Evolutionary conservation across 2,888 invertebrate species (phyloP), one percentile per base, ranked within the genome.

Genomic region (Argynnis bischoffii): DNA sequence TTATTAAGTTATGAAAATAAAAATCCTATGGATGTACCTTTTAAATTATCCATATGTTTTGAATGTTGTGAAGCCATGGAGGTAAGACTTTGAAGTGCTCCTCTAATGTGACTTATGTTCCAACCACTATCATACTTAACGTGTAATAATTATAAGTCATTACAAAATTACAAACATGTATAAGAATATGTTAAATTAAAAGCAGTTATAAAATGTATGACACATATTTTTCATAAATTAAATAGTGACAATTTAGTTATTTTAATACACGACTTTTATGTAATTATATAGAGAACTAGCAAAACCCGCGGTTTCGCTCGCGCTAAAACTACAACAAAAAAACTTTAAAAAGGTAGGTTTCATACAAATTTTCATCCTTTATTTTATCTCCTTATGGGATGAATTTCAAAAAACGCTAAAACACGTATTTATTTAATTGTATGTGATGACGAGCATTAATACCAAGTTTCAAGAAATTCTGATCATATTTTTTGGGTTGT

Each of bases 101-200:
- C 98, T 77, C 97, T 94, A 79, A 97, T 98, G 81, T 98, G 98
- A 76, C 96, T 95, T 67, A 96, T 95, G 79, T 97, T 97, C 97
- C 97, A 97, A 13, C 97, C 97, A 78, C 96, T 96, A 77, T 97
- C 97, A 94, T 97, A 97, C 79, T 92, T 93, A 8, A 93, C 88
- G 93, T 93, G 69, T 71, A 81, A 55, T 57, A 41, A 11, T 15
- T 2, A 3, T n/a, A 26, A 50, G 11, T 18, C 18, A 63, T 54
- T 54, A 1, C 14, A n/a, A 41, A 21, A 46, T 6, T 16, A 54
- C 2, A 26, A 1, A 18, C 18, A 18, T 18, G 13, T 21, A 18
- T 54, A 6, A 16, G 6, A 16, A 5, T 3, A 31, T 50, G 54
- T 60, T 68, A 67, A 65, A 63, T 50, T 71, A 63, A 74, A 64